Conservation (phyloP, 1,140 invertebrate species). For the Acromyrmex echinatior region DNA sequence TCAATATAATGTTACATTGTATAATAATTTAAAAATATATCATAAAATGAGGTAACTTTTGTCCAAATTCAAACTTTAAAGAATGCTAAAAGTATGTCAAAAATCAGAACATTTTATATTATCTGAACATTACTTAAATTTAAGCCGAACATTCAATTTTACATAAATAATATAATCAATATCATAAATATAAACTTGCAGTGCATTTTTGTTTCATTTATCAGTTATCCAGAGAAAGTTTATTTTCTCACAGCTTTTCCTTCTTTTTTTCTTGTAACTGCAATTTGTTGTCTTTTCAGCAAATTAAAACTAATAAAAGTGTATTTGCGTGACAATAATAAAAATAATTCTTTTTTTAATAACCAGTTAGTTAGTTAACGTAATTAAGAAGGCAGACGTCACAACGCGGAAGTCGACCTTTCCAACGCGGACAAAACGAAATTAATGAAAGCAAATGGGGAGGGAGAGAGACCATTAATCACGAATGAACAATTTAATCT, state of each 20-base stretch:
- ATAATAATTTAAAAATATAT: background rate
- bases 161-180: background rate
- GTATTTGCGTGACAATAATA: background rate
- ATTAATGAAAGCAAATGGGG: conserved; percentile 52
- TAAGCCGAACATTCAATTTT: too few relatives aligned
- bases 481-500: conserved; percentile 63
- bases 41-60: too few relatives aligned
- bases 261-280: background rate
- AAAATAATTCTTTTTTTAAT: conserved; percentile 19
- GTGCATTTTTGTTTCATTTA: background rate
- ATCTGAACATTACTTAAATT: too few relatives aligned
- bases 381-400: conserved; percentile 51
- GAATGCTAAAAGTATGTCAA: too few relatives aligned
- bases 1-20: background rate
- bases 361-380: conserved; percentile 15
- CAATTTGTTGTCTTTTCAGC: background rate
- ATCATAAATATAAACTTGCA: background rate
- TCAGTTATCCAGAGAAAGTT: background rate
- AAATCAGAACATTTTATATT: too few relatives aligned
- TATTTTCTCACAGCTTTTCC: background rate
- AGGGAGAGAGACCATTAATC: conserved; percentile 43
- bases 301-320: conserved; percentile 2
- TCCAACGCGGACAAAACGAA: conserved; percentile 49
- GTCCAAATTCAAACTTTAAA: too few relatives aligned
- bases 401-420: conserved; percentile 48